These are phyloP conservation scores for Sciurus carolinensis DNA, from an alignment of 2,797 vertebrate species.

Conservation along the genomic window DNA sequence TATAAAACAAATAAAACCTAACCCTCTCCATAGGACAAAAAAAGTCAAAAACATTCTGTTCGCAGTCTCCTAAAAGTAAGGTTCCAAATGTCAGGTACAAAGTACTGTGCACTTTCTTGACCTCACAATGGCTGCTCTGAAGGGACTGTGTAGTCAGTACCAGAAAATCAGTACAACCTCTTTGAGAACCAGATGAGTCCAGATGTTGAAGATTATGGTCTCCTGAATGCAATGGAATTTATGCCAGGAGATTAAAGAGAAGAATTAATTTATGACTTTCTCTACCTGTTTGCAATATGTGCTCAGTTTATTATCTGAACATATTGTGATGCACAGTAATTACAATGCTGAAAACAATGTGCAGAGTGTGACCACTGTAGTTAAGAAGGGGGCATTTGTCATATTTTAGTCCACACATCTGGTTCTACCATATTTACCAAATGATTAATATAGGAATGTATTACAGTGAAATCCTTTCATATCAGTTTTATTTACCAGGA, in stretches of 20 bases:
- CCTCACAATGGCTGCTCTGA: neutral
- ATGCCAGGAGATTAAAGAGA: constrained; percentile 71
- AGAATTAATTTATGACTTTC: constrained; percentile 75
- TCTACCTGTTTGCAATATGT: constrained; percentile 68
- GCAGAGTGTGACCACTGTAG: neutral
- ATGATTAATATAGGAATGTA: constrained; percentile 73
- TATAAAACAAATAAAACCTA: neutral
- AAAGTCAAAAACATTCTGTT: neutral
- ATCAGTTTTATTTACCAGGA: constrained; percentile 72
- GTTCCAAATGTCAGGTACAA: neutral
- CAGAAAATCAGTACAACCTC: neutral
- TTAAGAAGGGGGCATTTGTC: neutral
- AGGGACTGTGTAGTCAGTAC: neutral
- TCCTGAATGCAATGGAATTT: constrained; percentile 71
- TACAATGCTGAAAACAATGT: neutral
- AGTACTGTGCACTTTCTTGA: neutral
- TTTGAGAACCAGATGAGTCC: constrained; percentile 31
- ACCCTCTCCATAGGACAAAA: neutral
- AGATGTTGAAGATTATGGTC: constrained; percentile 82
- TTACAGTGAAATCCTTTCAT: constrained; percentile 52
- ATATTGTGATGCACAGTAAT: neutral
- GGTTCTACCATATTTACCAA: constrained; percentile 12
- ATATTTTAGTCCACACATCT: constrained; percentile 46
- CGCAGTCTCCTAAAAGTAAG: neutral
- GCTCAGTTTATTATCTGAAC: constrained; percentile 43